Evolutionary conservation across 1,140 invertebrate species (phyloP).

Genomic region (Drosophila subobscura): DNA sequence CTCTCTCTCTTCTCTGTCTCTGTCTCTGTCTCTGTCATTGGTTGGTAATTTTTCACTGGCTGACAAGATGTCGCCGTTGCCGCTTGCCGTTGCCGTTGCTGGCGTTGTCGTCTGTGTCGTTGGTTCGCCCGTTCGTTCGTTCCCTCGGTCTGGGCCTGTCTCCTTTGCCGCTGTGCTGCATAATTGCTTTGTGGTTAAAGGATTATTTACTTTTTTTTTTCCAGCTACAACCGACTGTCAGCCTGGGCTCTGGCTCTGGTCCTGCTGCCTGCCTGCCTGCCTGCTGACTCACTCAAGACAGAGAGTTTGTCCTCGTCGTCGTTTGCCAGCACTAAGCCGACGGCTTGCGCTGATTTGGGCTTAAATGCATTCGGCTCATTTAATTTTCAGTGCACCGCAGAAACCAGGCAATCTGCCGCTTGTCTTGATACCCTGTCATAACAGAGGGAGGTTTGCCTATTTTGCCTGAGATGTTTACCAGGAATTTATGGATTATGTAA

Average conservation of each 20-base stretch:
- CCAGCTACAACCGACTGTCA: conserved; percentile 30
- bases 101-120: conserved; percentile 15
- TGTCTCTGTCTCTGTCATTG: conserved; percentile 24
- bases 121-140: not conserved
- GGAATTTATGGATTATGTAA: no score
- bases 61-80: conserved; percentile 71
- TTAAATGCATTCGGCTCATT: conserved; percentile 80
- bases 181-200: conserved; percentile 80
- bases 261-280: conserved; percentile 31
- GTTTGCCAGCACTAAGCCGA: conserved; percentile 57
- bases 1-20: not conserved
- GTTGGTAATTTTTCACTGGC: conserved; percentile 70
- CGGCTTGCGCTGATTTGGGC: conserved; percentile 74
- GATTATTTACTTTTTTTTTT: conserved; percentile 68
- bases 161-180: conserved; percentile 54
- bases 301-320: conserved; percentile 38
- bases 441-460: not conserved
- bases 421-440: conserved; percentile 2
- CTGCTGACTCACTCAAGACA: conserved; percentile 72
- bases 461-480: not conserved
- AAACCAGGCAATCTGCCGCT: conserved; percentile 20
- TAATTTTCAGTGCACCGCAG: conserved; percentile 64
- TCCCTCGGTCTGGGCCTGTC: not conserved
- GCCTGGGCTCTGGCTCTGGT: not conserved
- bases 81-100: conserved; percentile 29